A percentile compares a stretch with the other conserved stretches of the same genome.
These are phyloP conservation scores for Tholera decimalis DNA, from an alignment of 2,888 invertebrate species.

Conservation along the genomic window DNA sequence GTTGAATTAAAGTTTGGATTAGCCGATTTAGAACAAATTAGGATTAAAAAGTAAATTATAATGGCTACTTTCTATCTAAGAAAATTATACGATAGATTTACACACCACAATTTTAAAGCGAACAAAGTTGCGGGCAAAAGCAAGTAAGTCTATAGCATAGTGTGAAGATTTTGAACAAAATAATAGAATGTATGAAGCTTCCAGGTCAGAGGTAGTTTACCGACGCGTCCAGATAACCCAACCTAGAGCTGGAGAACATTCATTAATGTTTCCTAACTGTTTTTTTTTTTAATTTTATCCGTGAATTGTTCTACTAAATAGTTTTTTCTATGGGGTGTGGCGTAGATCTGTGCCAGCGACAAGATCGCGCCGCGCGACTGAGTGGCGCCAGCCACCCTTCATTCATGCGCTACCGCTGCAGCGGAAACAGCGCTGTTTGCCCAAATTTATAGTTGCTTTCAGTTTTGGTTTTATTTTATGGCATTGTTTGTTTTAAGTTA, in stretches of 20 bases:
- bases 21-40: too few relatives aligned
- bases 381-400: slow-evolving; percentile 74
- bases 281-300: background rate
- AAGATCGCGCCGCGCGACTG: slow-evolving; percentile 71
- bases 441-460: slow-evolving; percentile 29
- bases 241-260: background rate
- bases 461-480: slow-evolving; percentile 25
- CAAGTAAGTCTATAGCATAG: background rate
- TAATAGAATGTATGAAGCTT: background rate
- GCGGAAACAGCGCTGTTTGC: slow-evolving; percentile 44
- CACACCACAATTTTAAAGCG: too few relatives aligned
- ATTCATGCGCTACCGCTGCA: slow-evolving; percentile 58
- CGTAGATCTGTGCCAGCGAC: slow-evolving; percentile 74
- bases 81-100: too few relatives aligned
- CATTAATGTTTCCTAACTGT: background rate
- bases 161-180: background rate
- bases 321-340: slow-evolving; percentile 38
- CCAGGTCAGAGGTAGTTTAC: background rate
- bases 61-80: too few relatives aligned
- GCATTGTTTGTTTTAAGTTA: slow-evolving; percentile 29
- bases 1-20: too few relatives aligned
- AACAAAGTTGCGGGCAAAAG: too few relatives aligned
- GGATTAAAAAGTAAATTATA: too few relatives aligned
- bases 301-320: slow-evolving; percentile 33
- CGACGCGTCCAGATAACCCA: too few relatives aligned